Evolutionary conservation across 2,113 vertebrate genomes (phyloP).

Genomic region (Anseranas semipalmata): DNA sequence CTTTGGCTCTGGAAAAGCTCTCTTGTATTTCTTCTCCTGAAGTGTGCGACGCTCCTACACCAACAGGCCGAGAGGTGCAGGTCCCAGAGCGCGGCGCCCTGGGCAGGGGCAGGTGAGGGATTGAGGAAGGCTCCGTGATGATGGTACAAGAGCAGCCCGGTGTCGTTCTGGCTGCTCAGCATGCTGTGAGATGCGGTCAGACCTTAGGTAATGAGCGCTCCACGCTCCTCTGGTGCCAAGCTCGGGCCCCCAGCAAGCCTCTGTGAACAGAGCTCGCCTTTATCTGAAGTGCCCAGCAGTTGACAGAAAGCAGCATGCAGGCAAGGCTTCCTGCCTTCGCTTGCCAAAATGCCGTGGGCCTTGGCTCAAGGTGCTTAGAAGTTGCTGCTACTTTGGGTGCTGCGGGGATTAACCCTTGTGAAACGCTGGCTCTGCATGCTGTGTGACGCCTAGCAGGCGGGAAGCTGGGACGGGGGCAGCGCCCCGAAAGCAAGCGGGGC

Average conservation of each 20-base stretch:
- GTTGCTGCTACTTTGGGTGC: neutral
- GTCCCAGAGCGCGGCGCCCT: neutral
- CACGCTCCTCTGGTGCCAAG: neutral
- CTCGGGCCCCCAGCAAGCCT: neutral
- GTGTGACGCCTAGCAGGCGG: fast-evolving
- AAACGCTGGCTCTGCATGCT: fast-evolving
- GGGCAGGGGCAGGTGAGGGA: fast-evolving
- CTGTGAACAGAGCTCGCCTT: neutral
- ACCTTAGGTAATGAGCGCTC: neutral
- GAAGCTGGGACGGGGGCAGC: neutral
- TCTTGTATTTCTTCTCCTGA: neutral
- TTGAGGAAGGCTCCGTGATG: neutral
- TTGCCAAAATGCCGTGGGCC: neutral
- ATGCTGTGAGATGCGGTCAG: neutral
- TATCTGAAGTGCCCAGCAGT: neutral
- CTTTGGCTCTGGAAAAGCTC: neutral
- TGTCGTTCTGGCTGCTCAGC: neutral
- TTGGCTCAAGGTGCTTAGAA: neutral
- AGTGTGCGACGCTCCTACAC: fast-evolving
- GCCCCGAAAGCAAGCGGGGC: neutral
- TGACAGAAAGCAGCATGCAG: neutral
- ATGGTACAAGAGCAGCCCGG: fast-evolving
- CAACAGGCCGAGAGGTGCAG: neutral
- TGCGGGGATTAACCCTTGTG: neutral
- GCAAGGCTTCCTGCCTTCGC: neutral